These are phyloP conservation scores for Apocheima hispidaria DNA, from an alignment of 2,888 invertebrate genomes.

Conservation along the genomic window DNA sequence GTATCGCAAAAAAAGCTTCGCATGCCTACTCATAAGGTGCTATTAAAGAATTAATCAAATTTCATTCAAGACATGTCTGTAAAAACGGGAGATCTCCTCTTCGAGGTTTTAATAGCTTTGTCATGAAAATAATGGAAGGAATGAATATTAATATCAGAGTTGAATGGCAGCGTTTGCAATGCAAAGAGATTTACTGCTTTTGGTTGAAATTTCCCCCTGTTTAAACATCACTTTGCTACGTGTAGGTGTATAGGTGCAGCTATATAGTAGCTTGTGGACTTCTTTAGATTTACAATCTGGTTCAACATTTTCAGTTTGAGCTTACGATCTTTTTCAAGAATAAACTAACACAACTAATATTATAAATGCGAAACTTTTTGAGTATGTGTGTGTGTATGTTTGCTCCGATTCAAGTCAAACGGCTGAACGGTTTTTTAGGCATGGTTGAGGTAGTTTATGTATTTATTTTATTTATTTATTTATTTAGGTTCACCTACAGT, in stretches of 20 bases:
- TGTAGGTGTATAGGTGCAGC: background rate
- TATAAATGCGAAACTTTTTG: too few relatives aligned
- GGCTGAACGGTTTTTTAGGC: too few relatives aligned
- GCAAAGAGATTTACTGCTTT: conserved; percentile 66
- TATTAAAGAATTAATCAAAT: conserved; percentile 60
- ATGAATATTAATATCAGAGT: conserved; percentile 76
- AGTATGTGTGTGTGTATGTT: too few relatives aligned
- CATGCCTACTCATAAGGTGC: too few relatives aligned
- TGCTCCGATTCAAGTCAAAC: too few relatives aligned
- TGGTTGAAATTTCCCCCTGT: conserved; percentile 17
- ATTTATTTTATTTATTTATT: too few relatives aligned
- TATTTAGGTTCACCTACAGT: too few relatives aligned
- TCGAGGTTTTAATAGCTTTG: conserved; percentile 71
- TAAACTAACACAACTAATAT: too few relatives aligned
- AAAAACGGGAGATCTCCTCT: conserved; percentile 53
- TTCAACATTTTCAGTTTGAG: background rate
- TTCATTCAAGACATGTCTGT: conserved; percentile 64
- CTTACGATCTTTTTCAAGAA: background rate
- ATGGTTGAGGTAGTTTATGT: too few relatives aligned
- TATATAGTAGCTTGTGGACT: conserved; percentile 1
- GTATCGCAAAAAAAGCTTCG: too few relatives aligned
- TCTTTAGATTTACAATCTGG: background rate
- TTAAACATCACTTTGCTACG: conserved; percentile 9
- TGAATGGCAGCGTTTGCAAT: conserved; percentile 74
- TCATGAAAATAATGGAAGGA: conserved; percentile 70